These are phyloP conservation scores for Lottia scabra DNA, from an alignment of 2,888 invertebrate genomes.

Conservation along the genomic window DNA sequence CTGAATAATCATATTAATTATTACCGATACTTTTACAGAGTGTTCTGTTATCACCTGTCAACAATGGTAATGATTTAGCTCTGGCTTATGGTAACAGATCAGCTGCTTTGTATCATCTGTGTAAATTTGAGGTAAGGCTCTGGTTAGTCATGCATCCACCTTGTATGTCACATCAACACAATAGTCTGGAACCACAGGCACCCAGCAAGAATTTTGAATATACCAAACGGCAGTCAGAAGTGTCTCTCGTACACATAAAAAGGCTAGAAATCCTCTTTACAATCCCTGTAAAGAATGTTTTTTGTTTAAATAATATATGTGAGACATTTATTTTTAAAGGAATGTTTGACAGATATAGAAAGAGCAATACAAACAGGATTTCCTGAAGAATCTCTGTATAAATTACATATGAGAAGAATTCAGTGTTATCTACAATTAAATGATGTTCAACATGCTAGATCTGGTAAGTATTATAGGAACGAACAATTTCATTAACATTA, in stretches of 20 bases:
- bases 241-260: too few relatives aligned
- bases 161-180: too few relatives aligned
- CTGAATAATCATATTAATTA: too few relatives aligned
- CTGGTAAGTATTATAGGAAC: too few relatives aligned
- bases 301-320: too few relatives aligned
- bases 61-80: slow-evolving; percentile 36
- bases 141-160: too few relatives aligned
- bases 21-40: neutral
- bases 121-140: slow-evolving; percentile 49
- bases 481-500: too few relatives aligned
- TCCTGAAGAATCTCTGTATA: slow-evolving; percentile 75
- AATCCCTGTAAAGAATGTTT: too few relatives aligned
- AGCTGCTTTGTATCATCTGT: slow-evolving; percentile 58
- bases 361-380: slow-evolving; percentile 72
- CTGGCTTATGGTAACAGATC: slow-evolving; percentile 64
- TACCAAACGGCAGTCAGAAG: too few relatives aligned
- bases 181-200: too few relatives aligned
- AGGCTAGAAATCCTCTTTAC: too few relatives aligned
- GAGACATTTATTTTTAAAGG: slow-evolving; percentile 32
- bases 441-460: neutral
- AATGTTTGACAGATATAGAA: slow-evolving; percentile 55
- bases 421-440: slow-evolving; percentile 72
- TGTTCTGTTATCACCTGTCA: neutral
- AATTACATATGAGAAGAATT: slow-evolving; percentile 77
- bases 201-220: too few relatives aligned